Conservation (phyloP, 2,113 vertebrate species). For the Isurus oxyrinchus region DNA sequence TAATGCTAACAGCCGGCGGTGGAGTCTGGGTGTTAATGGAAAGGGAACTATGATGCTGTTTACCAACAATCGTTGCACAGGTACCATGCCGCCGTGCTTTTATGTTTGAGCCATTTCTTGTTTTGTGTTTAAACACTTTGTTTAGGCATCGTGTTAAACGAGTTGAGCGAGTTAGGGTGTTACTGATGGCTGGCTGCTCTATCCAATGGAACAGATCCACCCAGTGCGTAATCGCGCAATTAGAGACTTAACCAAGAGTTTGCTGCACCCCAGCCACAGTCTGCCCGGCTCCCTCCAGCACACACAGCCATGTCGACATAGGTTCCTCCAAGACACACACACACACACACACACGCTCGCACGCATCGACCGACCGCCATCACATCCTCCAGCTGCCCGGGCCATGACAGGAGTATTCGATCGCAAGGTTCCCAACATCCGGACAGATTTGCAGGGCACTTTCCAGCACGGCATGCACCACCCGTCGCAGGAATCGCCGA, state of each 20-base stretch:
- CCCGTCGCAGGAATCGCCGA: conserved; percentile 93
- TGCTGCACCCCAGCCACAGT: conserved; percentile 89
- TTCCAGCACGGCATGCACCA: conserved; percentile 84
- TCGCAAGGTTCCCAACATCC: conserved; percentile 84
- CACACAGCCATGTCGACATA: conserved; percentile 60
- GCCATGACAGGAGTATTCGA: conserved; percentile 98
- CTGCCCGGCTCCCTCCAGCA: conserved; percentile 63
- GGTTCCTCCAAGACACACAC: conserved; percentile 48
- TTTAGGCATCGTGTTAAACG: conserved; percentile 68
- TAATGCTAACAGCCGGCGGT: background rate
- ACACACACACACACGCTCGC: conserved; percentile 39
- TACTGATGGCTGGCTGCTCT: conserved; percentile 70
- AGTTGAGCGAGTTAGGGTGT: conserved; percentile 87
- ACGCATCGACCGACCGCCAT: conserved; percentile 40
- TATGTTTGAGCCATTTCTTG: background rate
- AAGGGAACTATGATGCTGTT: background rate
- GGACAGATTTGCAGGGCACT: conserved; percentile 84
- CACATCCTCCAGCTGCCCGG: conserved; percentile 43
- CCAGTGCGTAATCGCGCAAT: conserved; percentile 98
- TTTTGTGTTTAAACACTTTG: conserved; percentile 9
- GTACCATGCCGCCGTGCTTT: background rate
- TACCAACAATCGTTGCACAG: background rate
- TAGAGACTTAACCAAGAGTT: conserved; percentile 99
- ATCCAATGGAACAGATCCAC: conserved; percentile 99
- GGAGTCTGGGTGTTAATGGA: background rate